Evolutionary conservation across 2,113 vertebrate species (phyloP), one percentile per base, ranked within the genome.

Genomic region (Xiphophorus hellerii): DNA sequence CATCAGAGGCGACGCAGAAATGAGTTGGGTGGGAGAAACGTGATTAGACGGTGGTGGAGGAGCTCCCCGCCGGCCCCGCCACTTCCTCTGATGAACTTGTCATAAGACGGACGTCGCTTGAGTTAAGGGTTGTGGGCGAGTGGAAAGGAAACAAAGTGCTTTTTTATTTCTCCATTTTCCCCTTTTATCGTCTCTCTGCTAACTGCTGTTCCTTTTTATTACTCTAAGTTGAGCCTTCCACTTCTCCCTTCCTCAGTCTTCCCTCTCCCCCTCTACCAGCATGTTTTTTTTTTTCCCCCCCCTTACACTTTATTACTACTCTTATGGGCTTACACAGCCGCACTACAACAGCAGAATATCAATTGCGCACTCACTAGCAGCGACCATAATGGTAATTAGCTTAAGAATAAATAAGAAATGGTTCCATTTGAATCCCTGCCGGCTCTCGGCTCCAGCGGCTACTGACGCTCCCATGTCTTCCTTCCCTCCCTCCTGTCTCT

Each of bases 401-500:
- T 83, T 71, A 82, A 86, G 88, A 71, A 82, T n/a, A 76, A 84
- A 76, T 84, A 77, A 90, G 83, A 80, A 76, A 78, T 87, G 69
- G 86, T 62, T 80, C 54, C 33, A 33, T 84, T 76, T 65, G 74
- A 28, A 48, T 70, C 44, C 79, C 64, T 76, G 82, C 77, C 63
- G 3, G 58, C 73, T 70, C 48, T 66, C 69, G 65, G 81, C 65
- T 80, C 25, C 39, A 65, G 73, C 74, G 77, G 79, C 87, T 73
- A 71, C 48, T 44, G 48, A 82, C 58, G 69, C 73, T 70, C 76
- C 74, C 73, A 37, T 60, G 51, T 72, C 66, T 51, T 44, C 71
- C 14, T 37, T 54, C n/a, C 11, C 33, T 44, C n/a, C 11, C 33
- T 25, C 31, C 28, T 35, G 25, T 73, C 76, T 64, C 73, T 68